phyloP scores from a whole-genome alignment of 2,113 vertebrate species.

The Bothrops jararaca region DNA sequence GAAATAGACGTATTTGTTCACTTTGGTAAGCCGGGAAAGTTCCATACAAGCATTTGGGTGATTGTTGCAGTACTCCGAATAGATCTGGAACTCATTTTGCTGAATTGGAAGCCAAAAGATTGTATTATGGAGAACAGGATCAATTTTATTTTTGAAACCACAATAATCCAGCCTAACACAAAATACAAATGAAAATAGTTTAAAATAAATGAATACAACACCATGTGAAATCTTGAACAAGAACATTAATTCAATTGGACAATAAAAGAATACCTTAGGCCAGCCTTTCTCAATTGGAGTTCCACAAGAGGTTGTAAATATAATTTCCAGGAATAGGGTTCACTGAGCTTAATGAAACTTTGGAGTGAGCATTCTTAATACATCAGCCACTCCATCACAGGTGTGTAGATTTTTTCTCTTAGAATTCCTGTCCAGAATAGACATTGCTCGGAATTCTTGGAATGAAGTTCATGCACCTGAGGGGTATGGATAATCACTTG shows the following conservation, averaged over 20 bases:
- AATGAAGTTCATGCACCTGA: background rate
- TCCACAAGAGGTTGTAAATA: background rate
- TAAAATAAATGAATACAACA: background rate
- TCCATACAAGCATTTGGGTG: slow-evolving; percentile 91
- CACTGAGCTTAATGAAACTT: background rate
- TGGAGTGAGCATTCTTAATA: background rate
- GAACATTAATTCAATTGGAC: background rate
- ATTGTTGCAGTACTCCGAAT: slow-evolving; percentile 98
- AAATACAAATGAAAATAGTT: background rate
- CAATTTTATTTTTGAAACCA: background rate
- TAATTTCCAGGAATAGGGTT: background rate
- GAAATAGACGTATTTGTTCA: slow-evolving; percentile 94
- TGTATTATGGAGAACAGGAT: background rate
- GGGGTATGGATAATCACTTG: background rate
- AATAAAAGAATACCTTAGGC: background rate
- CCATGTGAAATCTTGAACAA: background rate
- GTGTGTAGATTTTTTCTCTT: background rate
- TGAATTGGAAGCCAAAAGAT: slow-evolving; percentile 48
- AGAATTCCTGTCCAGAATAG: background rate
- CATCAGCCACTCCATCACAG: background rate
- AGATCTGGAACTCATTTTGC: slow-evolving; percentile 97
- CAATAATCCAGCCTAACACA: background rate
- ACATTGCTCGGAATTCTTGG: background rate
- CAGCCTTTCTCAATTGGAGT: background rate
- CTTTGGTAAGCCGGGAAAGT: slow-evolving; percentile 87